Percentiles rank a stretch among this genome's conserved stretches.
Conservation (phyloP, 2,797 vertebrate genomes). For the Hyperoplus lanceolatus region DNA sequence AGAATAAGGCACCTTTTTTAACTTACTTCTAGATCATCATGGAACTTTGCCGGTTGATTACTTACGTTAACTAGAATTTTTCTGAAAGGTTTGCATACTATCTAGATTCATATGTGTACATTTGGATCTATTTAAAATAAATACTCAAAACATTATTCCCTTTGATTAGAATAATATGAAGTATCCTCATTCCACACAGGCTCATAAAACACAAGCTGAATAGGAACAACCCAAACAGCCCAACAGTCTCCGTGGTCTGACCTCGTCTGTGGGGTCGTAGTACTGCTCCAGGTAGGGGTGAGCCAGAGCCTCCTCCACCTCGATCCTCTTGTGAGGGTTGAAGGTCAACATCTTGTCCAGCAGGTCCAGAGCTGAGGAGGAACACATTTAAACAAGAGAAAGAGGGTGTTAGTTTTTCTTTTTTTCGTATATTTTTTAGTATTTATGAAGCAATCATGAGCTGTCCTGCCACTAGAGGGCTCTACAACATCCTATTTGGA, state of each 20-base stretch:
- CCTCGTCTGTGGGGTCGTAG: conserved; percentile 93
- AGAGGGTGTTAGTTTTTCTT: too few relatives aligned
- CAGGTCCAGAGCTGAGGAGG: conserved; percentile 87
- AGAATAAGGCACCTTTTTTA: too few relatives aligned
- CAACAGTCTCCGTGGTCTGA: conserved; percentile 4
- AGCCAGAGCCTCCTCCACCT: conserved; percentile 92
- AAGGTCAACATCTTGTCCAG: conserved; percentile 93
- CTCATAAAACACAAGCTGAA: neutral
- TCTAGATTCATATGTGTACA: too few relatives aligned
- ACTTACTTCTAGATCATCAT: too few relatives aligned
- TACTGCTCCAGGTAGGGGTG: conserved; percentile 94
- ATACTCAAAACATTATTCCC: neutral
- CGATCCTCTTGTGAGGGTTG: conserved; percentile 93
- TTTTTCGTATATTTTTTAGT: neutral
- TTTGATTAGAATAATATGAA: neutral
- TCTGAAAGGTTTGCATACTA: too few relatives aligned
- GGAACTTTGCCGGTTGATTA: too few relatives aligned
- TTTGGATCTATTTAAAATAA: too few relatives aligned
- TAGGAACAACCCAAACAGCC: too few relatives aligned
- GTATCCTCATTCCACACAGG: neutral
- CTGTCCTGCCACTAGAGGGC: conserved; percentile 40
- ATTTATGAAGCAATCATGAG: neutral
- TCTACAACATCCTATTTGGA: neutral
- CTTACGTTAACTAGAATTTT: too few relatives aligned
- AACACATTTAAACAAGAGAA: neutral